Conservation (phyloP, 2,797 vertebrate species). For the Sus cebifrons region DNA sequence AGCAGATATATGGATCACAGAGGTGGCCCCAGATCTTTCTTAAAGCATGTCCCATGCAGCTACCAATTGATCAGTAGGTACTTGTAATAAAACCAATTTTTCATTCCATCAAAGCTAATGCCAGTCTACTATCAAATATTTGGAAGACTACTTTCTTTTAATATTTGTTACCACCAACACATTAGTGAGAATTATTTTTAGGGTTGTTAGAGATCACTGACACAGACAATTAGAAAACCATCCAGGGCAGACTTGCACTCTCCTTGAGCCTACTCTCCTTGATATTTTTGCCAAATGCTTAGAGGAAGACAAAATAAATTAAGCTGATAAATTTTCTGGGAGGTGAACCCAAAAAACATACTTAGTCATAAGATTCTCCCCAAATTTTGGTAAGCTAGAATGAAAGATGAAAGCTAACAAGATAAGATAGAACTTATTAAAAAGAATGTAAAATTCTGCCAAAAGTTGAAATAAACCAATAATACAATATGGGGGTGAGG, state of each 20-base stretch:
- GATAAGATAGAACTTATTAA: conserved; percentile 11
- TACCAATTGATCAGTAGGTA: not conserved
- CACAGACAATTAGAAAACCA: not conserved
- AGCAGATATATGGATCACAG: not conserved
- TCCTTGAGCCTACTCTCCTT: not conserved
- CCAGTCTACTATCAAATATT: not conserved
- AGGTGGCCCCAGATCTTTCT: not conserved
- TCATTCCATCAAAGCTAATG: not conserved
- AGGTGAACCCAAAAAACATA: not conserved
- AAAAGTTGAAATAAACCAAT: conserved; percentile 29
- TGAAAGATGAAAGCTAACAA: conserved; percentile 21
- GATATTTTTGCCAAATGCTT: not conserved
- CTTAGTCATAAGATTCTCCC: conserved; percentile 3
- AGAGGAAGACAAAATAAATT: conserved; percentile 11
- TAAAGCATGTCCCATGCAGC: not conserved
- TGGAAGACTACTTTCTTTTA: conserved; percentile 1
- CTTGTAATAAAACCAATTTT: not conserved
- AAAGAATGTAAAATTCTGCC: not conserved
- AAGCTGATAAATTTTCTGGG: conserved; percentile 11
- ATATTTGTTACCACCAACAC: not conserved
- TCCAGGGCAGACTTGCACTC: not conserved
- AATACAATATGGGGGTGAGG: not conserved
- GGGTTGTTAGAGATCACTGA: not conserved
- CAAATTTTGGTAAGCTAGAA: not conserved
- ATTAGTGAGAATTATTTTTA: conserved; percentile 27